Conservation (phyloP, 2,888 invertebrate species). For the Mesochorus sp. region DNA sequence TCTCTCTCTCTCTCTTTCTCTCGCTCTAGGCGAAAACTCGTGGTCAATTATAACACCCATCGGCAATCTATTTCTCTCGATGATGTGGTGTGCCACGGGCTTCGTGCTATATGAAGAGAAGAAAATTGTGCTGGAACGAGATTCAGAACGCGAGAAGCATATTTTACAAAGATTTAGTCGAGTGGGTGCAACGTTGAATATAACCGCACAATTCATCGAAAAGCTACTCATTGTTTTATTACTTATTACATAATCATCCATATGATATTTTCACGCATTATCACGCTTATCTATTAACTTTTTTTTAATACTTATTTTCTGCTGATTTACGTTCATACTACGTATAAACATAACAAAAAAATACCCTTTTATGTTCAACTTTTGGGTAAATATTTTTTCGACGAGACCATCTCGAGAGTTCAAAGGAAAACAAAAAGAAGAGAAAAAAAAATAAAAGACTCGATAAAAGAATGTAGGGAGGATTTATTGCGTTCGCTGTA, state of each 20-base stretch:
- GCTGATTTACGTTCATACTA: too few species aligned
- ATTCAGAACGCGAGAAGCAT: neutral
- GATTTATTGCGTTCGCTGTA: too few species aligned
- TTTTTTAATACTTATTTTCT: too few species aligned
- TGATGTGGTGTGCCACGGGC: constrained; percentile 23
- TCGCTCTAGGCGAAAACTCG: constrained; percentile 13
- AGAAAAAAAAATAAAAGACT: neutral
- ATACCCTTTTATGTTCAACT: too few species aligned
- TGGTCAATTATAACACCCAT: constrained; percentile 40
- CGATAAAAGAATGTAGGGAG: too few species aligned
- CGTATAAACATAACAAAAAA: too few species aligned
- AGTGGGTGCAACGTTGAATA: constrained; percentile 14
- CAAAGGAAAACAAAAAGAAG: neutral
- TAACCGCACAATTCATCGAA: constrained; percentile 21
- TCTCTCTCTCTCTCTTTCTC: too few species aligned
- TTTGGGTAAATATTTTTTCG: constrained; percentile 37
- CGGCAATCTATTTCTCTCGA: constrained; percentile 46
- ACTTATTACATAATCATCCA: constrained; percentile 12
- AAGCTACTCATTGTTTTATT: neutral
- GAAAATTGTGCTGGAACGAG: neutral
- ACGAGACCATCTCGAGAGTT: neutral
- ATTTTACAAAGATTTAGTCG: neutral
- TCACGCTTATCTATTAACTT: too few species aligned
- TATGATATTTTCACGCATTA: too few species aligned
- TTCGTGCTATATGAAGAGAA: neutral